Percentiles rank a stretch among this genome's conserved stretches.
phyloP scores from a whole-genome alignment of 1,140 invertebrate genomes.

The Berghia stephanieae region DNA sequence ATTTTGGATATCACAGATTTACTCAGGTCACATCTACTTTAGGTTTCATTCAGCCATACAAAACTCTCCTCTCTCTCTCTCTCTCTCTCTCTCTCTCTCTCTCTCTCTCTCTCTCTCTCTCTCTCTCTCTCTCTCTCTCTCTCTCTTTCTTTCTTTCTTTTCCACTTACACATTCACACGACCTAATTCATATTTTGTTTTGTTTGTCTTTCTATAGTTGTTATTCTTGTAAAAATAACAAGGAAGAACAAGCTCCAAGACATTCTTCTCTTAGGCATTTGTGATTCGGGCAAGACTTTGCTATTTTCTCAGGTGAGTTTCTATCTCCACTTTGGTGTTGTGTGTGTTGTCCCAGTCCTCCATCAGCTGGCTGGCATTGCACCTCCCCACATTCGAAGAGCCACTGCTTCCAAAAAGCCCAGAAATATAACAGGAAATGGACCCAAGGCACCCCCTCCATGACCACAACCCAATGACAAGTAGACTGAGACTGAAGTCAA shows the following conservation, averaged over 20 bases:
- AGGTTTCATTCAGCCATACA: neutral
- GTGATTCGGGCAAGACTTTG: constrained; percentile 87
- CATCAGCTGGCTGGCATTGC: no score
- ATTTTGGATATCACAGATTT: neutral
- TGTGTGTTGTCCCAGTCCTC: no score
- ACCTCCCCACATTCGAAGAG: no score
- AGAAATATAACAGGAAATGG: no score
- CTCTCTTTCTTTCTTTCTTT: neutral
- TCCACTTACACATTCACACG: neutral
- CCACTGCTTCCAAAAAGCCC: no score
- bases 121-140: constrained; percentile 1
- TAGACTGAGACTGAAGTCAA: no score
- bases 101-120: neutral
- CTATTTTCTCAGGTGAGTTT: constrained; percentile 74
- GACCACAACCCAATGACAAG: no score
- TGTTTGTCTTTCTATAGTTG: constrained; percentile 26
- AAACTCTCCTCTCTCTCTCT: neutral
- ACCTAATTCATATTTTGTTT: neutral
- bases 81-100: neutral
- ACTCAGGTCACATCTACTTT: neutral
- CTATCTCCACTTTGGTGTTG: no score
- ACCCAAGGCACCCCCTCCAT: no score
- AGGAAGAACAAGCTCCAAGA: constrained; percentile 65
- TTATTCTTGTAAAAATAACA: constrained; percentile 34
- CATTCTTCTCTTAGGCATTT: constrained; percentile 82